Evolutionary conservation across 2,888 invertebrate species (phyloP), one percentile per base, ranked within the genome.

Genomic region (Nyleta sp.): DNA sequence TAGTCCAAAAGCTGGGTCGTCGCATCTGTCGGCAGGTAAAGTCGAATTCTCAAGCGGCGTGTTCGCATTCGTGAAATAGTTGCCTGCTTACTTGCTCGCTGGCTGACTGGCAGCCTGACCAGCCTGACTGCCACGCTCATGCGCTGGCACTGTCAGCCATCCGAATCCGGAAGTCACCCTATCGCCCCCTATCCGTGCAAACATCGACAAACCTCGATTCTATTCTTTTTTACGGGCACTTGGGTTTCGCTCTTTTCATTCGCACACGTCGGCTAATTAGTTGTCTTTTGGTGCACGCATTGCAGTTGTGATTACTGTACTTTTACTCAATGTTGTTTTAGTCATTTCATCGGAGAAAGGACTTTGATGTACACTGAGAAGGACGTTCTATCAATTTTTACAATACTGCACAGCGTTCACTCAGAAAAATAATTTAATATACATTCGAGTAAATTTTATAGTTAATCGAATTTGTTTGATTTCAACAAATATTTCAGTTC

Each of bases 61-160:
- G 86, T 77, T 85, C 84, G 86, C 85, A 86, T 85, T 85, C 84
- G 82, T 83, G 82, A 84, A 85, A 86, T 86, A 84, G 78, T 81
- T 84, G 68, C 60, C 77, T 72, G 83, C 82, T 85, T 84, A 81
- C 52, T 55, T 33, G 18, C 55, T 40, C 28, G 33, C 15, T 40
- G 40, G 59, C 18, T 55, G 38, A 35, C 28, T 70, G 60, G 42
- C 70, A 35, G 60, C 11, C 55, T 38, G 17, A 28, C 59, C 50
- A 55, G 48, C 48, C 33, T 48, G 24, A 28, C 33, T 22, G 46
- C 33, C 55, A 59, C 18, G 38, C 68, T 44, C 44, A 42, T 10
- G 31, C 22, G 60, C 59, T 70, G 71, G 44, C 71, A 53, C 53
- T 52, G 18, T 33, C 53, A 62, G 50, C 62, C 18, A 38, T 20